Percentiles rank a stretch among this genome's conserved stretches.
phyloP scores from a whole-genome alignment of 2,888 invertebrate species.

The Trichogramma dendrolimi region DNA sequence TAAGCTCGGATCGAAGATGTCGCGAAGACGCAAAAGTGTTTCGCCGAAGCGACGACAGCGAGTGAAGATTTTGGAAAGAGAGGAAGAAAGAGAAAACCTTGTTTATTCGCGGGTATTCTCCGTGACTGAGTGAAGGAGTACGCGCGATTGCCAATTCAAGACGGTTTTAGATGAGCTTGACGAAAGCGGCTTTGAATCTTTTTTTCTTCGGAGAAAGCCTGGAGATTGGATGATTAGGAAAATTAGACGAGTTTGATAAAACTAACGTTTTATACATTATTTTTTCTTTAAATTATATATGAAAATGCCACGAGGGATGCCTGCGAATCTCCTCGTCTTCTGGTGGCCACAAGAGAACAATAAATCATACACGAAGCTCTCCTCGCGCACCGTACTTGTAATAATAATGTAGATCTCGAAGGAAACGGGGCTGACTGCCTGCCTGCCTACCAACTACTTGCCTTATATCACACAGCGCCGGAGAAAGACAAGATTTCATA shows the following conservation, averaged over 20 bases:
- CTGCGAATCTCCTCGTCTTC: too few relatives aligned
- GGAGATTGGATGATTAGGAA: too few relatives aligned
- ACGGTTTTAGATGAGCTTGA: too few relatives aligned
- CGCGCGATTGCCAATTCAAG: constrained; percentile 16
- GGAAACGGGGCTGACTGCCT: constrained; percentile 7
- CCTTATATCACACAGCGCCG: too few relatives aligned
- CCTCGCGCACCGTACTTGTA: background rate
- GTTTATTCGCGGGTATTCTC: background rate
- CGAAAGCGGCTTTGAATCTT: too few relatives aligned
- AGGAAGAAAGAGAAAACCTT: constrained; percentile 1
- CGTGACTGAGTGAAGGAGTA: constrained; percentile 2
- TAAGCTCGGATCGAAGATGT: constrained; percentile 52
- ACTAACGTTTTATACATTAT: too few relatives aligned
- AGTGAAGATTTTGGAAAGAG: background rate
- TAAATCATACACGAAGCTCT: background rate
- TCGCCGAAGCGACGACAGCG: background rate
- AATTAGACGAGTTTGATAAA: too few relatives aligned
- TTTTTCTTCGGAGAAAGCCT: too few relatives aligned
- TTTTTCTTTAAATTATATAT: too few relatives aligned
- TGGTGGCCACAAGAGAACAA: background rate
- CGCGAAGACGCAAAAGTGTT: constrained; percentile 32
- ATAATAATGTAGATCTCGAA: constrained; percentile 20
- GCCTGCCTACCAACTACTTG: too few relatives aligned
- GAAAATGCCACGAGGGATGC: too few relatives aligned
- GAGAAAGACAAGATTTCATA: constrained; percentile 17